Evolutionary conservation across 1,140 invertebrate genomes (phyloP).

Genomic region (Sycobia sp.): DNA sequence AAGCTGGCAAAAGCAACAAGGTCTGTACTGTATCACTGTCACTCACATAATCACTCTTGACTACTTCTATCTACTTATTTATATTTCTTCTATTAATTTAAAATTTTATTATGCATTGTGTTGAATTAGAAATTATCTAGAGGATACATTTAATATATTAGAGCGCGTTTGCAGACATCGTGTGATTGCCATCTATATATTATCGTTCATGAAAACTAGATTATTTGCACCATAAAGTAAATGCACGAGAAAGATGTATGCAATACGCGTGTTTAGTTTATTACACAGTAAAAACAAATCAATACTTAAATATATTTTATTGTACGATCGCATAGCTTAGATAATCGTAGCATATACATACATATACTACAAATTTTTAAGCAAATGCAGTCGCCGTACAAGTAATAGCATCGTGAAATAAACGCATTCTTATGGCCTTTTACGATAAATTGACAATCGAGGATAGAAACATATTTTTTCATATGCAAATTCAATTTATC

Average conservation of each 20-base stretch:
- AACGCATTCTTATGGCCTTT: constrained; percentile 33
- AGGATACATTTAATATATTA: constrained; percentile 14
- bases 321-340: constrained; percentile 14
- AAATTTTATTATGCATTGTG: constrained; percentile 28
- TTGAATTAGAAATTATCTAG: constrained; percentile 19
- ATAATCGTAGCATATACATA: constrained; percentile 23
- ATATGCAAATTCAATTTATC: not conserved
- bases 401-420: constrained; percentile 34
- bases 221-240: too few relatives aligned
- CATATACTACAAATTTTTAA: constrained; percentile 20
- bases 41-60: constrained; percentile 46
- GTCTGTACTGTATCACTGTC: constrained; percentile 53
- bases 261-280: constrained; percentile 16
- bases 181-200: not conserved
- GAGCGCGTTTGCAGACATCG: not conserved
- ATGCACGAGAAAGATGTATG: not conserved
- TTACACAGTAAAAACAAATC: too few relatives aligned
- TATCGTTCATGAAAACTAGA: too few relatives aligned
- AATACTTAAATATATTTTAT: not conserved
- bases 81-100: constrained; percentile 31
- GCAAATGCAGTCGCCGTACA: constrained; percentile 5
- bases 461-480: not conserved
- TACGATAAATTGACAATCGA: not conserved
- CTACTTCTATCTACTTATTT: constrained; percentile 25
- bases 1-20: constrained; percentile 49